A percentile compares a stretch with the other conserved stretches of the same genome.
These are phyloP conservation scores for Lochmaea capreae DNA, from an alignment of 2,888 invertebrate species.

Conservation along the genomic window DNA sequence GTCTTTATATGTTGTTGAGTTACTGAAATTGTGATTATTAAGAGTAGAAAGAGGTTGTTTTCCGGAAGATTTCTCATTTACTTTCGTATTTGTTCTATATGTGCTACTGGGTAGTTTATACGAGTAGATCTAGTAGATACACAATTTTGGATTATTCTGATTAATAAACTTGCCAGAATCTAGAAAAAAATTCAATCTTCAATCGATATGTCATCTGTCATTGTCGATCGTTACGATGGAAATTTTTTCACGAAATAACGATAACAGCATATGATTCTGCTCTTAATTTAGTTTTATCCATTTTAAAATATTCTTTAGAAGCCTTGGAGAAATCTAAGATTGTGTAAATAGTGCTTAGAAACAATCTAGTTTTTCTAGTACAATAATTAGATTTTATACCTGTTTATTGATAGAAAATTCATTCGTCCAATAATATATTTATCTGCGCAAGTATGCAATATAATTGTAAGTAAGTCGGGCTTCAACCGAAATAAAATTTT, in stretches of 20 bases:
- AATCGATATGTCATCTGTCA: too few relatives aligned
- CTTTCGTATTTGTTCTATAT: too few relatives aligned
- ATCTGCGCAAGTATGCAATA: too few relatives aligned
- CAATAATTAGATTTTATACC: constrained; percentile 29
- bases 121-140: not conserved
- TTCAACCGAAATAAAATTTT: too few relatives aligned
- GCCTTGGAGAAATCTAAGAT: constrained; percentile 3
- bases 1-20: too few relatives aligned
- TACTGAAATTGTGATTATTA: too few relatives aligned
- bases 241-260: not conserved
- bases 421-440: constrained; percentile 19
- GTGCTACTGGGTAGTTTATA: constrained; percentile 4
- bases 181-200: not conserved
- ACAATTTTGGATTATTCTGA: not conserved
- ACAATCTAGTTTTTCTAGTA: constrained; percentile 23
- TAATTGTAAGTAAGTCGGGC: too few relatives aligned
- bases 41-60: too few relatives aligned
- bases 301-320: not conserved
- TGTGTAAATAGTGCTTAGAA: not conserved
- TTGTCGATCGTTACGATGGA: not conserved
- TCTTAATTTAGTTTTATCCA: too few relatives aligned
- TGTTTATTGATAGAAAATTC: constrained; percentile 24
- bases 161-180: not conserved
- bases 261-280: too few relatives aligned
- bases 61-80: not conserved